Evolutionary conservation across 2,113 vertebrate species (phyloP), one percentile per base, ranked within the genome.

Genomic region (Aplodontia rufa): DNA sequence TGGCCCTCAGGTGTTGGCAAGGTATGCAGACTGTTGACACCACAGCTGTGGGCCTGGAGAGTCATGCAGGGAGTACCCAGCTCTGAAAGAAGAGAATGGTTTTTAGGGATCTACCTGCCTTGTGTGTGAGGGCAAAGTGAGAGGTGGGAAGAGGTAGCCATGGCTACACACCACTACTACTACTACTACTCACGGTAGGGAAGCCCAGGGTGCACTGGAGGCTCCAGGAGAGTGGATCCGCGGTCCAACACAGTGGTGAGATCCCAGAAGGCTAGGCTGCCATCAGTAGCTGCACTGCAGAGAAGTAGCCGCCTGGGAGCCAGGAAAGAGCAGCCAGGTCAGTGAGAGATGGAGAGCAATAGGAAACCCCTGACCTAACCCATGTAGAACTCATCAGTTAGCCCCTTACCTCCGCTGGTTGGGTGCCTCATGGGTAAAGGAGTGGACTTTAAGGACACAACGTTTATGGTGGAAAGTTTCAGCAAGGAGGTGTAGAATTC

Each of bases 201-300:
- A 51, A 94, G 78, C 4, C 68, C 92, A 37, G 92, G 92, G 10
- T 94, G 78, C 10, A n/a, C 87, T 0, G 37, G 81, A 8, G 8
- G 32, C 16, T 92, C 85, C 71, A 97, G 72, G 64, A 92, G 16
- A 0, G 60, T 79, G 0, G 1, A 49, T 0, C 83, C 97, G 0
- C 55, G 71, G 0, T 8, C 2, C 1, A 98, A 60, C 24, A 97
- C 83, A 5, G 97, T 10, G 1, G 98, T 99, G 94, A 99, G 96
- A 96, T 99, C 99, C 99, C 99, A 99, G 95, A 99, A 99, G 64
- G 98, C 98, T 78, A 99, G 14, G 37, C 96, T 98, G 42, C 99
- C 99, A 0, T 99, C 99, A 0, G 99, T 99, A 53, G 99, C 99
- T 2, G 99, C 99, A 0, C 99, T 99, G 97, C 99, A 99, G 90